Base-by-base conservation (phyloP, 2,797 vertebrate genomes). In the Crocidura indochinensis region DNA sequence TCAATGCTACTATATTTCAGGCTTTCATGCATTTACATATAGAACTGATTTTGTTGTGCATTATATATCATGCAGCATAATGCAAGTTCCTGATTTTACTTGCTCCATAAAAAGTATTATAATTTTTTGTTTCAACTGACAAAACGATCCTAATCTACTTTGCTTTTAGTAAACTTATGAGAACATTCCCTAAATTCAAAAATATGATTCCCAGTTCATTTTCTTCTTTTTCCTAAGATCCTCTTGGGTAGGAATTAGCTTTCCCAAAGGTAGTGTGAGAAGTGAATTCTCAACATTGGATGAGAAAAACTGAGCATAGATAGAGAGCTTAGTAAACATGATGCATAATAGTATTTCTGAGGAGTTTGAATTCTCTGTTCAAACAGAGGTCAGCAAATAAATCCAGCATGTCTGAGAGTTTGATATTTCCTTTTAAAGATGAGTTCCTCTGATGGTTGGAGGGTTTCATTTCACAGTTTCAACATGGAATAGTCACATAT, bases 381-480 rank as follows among this genome's bases (percentile, higher is more conserved):
- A 91, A 29, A 94, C 47, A 87, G 15, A 84, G 14, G 2, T 88
- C 81, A 95, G 91, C 60, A 95, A 94, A 89, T 14, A 22, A 44
- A 84, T 67, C 27, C 65, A 79, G 65, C 84, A 81, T 65, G 20
- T 14, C 89, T 84, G 26, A 38, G 2, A 49, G 31, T 79, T 22
- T 91, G 74, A 87, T 67, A 80, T 75, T 74, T 95, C 27, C 74
- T 65, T 75, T 31, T 86, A 94, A 96, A 96, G 90, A 87, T 24
- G 69, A 96, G 29, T 27, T 9, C 81, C 51, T 95, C 65, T 88
- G 91, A 79, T 31, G 29, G 31, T n/a, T 64, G 46, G 51, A 94
- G 93, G 65, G 67, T 91, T 93, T 91, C 89, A 69, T 82, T 94
- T 92, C 26, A 7, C 82, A 94, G 17, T 75, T 74, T 26, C 11